Percentiles rank a stretch among this genome's conserved stretches.
Conservation (phyloP, 2,888 invertebrate genomes). For the Malachius bipustulatus region DNA sequence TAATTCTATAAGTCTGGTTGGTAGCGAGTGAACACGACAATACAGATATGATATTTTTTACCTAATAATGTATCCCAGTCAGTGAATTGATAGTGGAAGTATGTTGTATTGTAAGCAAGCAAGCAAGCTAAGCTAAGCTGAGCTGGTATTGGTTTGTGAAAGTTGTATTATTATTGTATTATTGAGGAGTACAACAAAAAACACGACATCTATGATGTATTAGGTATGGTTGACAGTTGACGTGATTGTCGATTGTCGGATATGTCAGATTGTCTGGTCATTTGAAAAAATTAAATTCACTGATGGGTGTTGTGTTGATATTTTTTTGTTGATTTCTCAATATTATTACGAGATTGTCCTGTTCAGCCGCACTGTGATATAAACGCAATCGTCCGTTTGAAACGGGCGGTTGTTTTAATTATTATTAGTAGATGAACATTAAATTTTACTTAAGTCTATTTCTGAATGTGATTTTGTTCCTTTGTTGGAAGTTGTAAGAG, state of each 20-base stretch:
- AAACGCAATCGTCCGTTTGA: slow-evolving; percentile 19
- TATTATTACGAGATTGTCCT: slow-evolving; percentile 37
- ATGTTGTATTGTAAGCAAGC: too few relatives aligned
- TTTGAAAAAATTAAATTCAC: too few relatives aligned
- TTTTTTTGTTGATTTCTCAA: too few relatives aligned
- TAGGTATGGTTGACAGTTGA: too few relatives aligned
- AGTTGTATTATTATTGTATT: too few relatives aligned
- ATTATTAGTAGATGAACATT: slow-evolving; percentile 29
- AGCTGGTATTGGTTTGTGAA: too few relatives aligned
- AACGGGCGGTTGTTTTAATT: slow-evolving; percentile 26
- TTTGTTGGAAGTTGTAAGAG: slow-evolving; percentile 33
- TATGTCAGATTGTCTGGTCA: too few relatives aligned
- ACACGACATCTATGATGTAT: too few relatives aligned
- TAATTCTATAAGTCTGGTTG: slow-evolving; percentile 29
- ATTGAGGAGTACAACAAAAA: too few relatives aligned
- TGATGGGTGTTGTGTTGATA: too few relatives aligned
- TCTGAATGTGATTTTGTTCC: slow-evolving; percentile 36
- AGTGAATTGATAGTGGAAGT: background rate
- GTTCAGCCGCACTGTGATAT: slow-evolving; percentile 39
- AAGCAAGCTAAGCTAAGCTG: too few relatives aligned
- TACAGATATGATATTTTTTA: slow-evolving; percentile 16
- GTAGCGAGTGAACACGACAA: slow-evolving; percentile 40
- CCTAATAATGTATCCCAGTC: background rate
- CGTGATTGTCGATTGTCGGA: too few relatives aligned
- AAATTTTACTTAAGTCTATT: slow-evolving; percentile 26